Evolutionary conservation across 2,888 invertebrate species (phyloP), one percentile per base, ranked within the genome.

Genomic region (Tetramorium bicarinatum): DNA sequence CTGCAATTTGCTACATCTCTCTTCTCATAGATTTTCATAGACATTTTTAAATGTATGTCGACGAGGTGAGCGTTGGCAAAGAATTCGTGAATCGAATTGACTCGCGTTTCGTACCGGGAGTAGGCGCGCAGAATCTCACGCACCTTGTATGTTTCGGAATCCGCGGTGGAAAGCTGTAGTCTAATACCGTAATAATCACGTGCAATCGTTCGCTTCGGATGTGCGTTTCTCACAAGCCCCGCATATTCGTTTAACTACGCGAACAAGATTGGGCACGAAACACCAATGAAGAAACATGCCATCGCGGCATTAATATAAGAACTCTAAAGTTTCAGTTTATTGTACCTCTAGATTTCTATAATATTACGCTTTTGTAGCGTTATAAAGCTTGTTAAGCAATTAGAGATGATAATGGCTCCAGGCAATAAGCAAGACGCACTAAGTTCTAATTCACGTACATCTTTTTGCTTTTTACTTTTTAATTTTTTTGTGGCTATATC

Each of bases 91-190:
- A 91, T 92, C 90, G 93, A 95, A 95, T 95, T 95, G 95, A 95
- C 95, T 95, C 95, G 93, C 94, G 93, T 93, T 93, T 93, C 92
- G 92, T 93, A 93, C 92, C 93, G 94, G 95, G 94, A 95, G 94
- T 94, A 94, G 94, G 92, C 87, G 91, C 87, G 84, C 81, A 59
- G 34, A 71, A 52, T 54, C 64, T 83, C 85, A 83, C 86, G 86
- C 88, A 83, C 92, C 92, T 89, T 87, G 84, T 89, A 83, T 90
- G 88, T 89, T 54, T 89, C 89, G 85, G 91, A 93, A 93, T 93
- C 90, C 90, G 92, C 92, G 85, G 87, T 89, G 86, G 89, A 89
- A 94, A 89, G 54, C 93, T 93, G 90, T 87, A 86, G 81, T 38
- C 25, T 49, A 71, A 71, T 47, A 15, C 79, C 59, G 18, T 34